Percentiles rank a stretch among this genome's conserved stretches.
Evolutionary conservation across 2,113 vertebrate species (phyloP).

Genomic region (Eolophus roseicapilla): DNA sequence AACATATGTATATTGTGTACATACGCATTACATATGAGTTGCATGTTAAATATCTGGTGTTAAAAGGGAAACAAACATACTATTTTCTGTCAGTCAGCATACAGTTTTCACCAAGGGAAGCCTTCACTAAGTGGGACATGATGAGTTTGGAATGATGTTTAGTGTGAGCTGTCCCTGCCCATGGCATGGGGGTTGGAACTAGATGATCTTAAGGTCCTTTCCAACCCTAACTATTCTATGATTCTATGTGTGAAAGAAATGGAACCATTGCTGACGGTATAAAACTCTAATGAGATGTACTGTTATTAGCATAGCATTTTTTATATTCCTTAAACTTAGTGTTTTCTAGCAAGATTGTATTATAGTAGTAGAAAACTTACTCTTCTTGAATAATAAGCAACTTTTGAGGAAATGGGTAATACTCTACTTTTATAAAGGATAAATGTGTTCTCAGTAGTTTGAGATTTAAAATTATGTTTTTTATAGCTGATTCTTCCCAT

Average conservation of each 20-base stretch:
- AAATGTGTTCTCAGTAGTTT: background rate
- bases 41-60: background rate
- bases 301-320: fast-evolving
- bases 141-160: background rate
- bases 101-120: background rate
- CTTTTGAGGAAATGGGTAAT: background rate
- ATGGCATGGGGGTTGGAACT: too few relatives aligned
- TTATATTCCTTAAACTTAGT: background rate
- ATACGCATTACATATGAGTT: background rate
- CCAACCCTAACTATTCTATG: too few relatives aligned
- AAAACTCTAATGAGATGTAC: background rate
- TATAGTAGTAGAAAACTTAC: background rate
- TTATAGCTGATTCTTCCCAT: background rate
- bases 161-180: too few relatives aligned
- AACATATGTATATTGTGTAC: too few relatives aligned
- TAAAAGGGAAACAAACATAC: background rate
- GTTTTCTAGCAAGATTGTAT: background rate
- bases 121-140: background rate
- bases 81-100: background rate
- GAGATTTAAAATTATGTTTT: background rate
- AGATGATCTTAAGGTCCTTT: too few relatives aligned
- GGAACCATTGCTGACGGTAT: background rate
- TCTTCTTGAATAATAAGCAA: background rate
- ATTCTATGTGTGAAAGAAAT: background rate
- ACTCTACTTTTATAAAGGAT: background rate